A percentile compares a stretch with the other conserved stretches of the same genome.
Evolutionary conservation across 1,140 invertebrate species (phyloP).

Genomic region (Drosophila sechellia): DNA sequence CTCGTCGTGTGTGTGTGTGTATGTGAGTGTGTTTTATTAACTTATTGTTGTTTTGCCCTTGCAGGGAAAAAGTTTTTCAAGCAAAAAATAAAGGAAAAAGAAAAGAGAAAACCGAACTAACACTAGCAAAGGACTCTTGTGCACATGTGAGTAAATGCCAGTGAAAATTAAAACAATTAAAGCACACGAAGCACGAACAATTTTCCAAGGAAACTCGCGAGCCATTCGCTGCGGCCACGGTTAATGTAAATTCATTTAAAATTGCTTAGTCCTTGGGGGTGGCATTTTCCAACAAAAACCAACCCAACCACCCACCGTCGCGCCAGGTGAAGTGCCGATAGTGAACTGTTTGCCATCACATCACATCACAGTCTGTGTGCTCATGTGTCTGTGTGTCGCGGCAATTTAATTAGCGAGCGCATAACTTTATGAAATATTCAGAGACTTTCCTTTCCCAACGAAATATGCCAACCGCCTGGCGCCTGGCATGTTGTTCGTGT

Average conservation of each 20-base stretch:
- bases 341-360: slow-evolving; percentile 35
- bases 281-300: not conserved
- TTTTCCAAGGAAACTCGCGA: slow-evolving; percentile 12
- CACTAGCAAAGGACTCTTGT: slow-evolving; percentile 10
- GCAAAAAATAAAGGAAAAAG: not conserved
- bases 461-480: slow-evolving; percentile 57
- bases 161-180: slow-evolving; percentile 68
- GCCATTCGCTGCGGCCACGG: slow-evolving; percentile 50
- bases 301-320: too few species aligned
- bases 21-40: slow-evolving; percentile 22
- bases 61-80: slow-evolving; percentile 25
- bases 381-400: slow-evolving; percentile 58
- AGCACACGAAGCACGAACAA: slow-evolving; percentile 41
- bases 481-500: slow-evolving; percentile 12
- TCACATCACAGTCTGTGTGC: slow-evolving; percentile 4
- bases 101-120: not conserved
- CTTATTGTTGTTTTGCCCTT: slow-evolving; percentile 31
- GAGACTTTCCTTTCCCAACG: slow-evolving; percentile 69
- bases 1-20: not conserved
- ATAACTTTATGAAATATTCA: slow-evolving; percentile 82
- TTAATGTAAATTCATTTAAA: slow-evolving; percentile 80
- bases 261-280: slow-evolving; percentile 33
- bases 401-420: slow-evolving; percentile 81
- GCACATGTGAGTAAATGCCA: slow-evolving; percentile 39
- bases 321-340: slow-evolving; percentile 55